These are phyloP conservation scores for Sarcophaga peregrina DNA, from an alignment of 1,140 invertebrate species.

Conservation along the genomic window DNA sequence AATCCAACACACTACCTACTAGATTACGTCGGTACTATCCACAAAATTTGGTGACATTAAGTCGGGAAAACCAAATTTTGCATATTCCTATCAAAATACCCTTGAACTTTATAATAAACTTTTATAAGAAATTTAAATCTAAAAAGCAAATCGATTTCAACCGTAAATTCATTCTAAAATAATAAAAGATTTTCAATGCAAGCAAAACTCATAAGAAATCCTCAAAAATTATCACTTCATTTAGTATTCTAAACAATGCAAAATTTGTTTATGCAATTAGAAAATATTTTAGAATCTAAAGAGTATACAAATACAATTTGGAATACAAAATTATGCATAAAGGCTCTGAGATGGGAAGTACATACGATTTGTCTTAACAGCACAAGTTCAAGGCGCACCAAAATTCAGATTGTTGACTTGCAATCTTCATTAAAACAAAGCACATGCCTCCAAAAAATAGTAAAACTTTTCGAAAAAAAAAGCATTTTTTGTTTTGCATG, in stretches of 20 bases:
- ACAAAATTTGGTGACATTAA: no score
- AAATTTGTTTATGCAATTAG: slow-evolving; percentile 9
- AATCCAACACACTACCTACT: no score
- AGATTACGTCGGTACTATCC: no score
- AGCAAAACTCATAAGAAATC: no score
- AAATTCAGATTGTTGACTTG: slow-evolving; percentile 20
- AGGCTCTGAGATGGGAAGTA: no score
- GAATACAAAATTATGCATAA: neutral
- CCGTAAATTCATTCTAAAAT: no score
- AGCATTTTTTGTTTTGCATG: no score
- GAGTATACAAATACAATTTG: neutral
- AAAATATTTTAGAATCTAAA: neutral
- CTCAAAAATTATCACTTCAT: neutral
- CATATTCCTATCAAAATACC: neutral
- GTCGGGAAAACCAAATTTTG: no score
- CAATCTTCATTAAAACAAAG: slow-evolving; percentile 3
- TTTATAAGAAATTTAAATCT: neutral
- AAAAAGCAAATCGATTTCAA: no score
- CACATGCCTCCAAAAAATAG: slow-evolving; percentile 18
- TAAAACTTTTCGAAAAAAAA: neutral
- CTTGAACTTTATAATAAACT: neutral
- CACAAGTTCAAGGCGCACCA: slow-evolving; percentile 14
- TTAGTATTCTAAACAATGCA: slow-evolving; percentile 21
- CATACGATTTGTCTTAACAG: neutral
- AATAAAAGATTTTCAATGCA: no score